A percentile compares a stretch with the other conserved stretches of the same genome.
phyloP scores from a whole-genome alignment of 2,888 invertebrate genomes.

The Anticlea derivata region DNA sequence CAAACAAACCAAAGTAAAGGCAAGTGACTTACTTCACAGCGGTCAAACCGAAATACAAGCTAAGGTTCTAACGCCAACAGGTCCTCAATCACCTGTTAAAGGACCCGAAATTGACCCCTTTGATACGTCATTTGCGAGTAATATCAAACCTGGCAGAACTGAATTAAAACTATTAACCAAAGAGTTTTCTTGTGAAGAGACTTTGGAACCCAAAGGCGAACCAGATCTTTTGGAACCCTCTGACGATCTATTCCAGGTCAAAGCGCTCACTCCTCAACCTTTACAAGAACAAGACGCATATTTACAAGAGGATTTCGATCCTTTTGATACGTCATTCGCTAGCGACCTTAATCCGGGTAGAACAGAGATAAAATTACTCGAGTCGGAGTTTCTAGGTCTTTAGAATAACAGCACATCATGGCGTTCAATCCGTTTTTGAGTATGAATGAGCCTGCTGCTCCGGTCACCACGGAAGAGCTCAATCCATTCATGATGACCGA shows the following conservation, averaged over 20 bases:
- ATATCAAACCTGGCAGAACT: conserved; percentile 90
- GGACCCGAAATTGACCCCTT: conserved; percentile 89
- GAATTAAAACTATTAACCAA: conserved; percentile 91
- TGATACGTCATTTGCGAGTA: conserved; percentile 92
- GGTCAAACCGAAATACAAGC: conserved; percentile 62
- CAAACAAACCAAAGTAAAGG: conserved; percentile 49
- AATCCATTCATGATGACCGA: conserved; percentile 88
- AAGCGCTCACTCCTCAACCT: conserved; percentile 88
- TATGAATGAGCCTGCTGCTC: conserved; percentile 85
- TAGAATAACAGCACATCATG: conserved; percentile 73
- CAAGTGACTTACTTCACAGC: conserved; percentile 66
- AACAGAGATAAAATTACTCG: conserved; percentile 90
- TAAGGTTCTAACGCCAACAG: conserved; percentile 87
- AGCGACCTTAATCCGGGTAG: conserved; percentile 89
- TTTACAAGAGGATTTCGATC: conserved; percentile 84
- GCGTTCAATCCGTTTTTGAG: conserved; percentile 92
- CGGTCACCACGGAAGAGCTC: conserved; percentile 78
- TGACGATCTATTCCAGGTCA: conserved; percentile 85
- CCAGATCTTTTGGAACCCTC: conserved; percentile 78
- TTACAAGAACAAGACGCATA: conserved; percentile 11
- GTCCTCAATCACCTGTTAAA: conserved; percentile 51
- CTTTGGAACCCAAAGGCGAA: conserved; percentile 57
- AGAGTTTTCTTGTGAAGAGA: conserved; percentile 86
- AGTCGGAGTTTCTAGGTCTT: conserved; percentile 86
- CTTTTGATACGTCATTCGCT: conserved; percentile 93